Evolutionary conservation across 2,888 invertebrate species (phyloP), one percentile per base, ranked within the genome.

Genomic region (Agriopis marginaria): DNA sequence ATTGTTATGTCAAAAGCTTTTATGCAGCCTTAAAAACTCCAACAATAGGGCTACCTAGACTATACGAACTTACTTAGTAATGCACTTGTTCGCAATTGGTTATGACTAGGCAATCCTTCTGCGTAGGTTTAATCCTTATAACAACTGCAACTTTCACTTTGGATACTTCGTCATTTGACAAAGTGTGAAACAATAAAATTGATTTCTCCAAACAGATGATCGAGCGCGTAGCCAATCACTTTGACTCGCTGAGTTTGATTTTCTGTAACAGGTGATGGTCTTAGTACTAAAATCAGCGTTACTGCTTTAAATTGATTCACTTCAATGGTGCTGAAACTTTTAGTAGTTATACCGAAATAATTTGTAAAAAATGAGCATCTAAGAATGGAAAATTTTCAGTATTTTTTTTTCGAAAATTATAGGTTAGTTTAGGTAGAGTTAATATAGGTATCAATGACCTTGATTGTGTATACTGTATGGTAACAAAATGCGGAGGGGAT

Each of bases 161-260:
- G 12, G 11, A 12, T 10, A 40, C 23, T 54, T 12, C 8, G 9
- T 54, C 9, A 39, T 14, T 39, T 17, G 32, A 39, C 23, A 58
- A 42, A 50, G 40, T 14, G 49, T n/a, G 45, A 49, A 42, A 45
- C 8, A 64, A 56, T 59, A 55, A 50, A 70, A 72, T 74, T 64
- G 32, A 45, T 68, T 74, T 63, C 50, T 23, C 17, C 17, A 67
- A 68, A 61, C 60, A 60, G 53, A 66, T 66, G 45, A 61, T 53
- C 64, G 58, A 69, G 17, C 54, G 73, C 69, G 60, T 63, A 55
- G 8, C 69, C n/a, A 65, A 72, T 74, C 67, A 68, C 66, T 75
- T 71, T 66, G 72, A 63, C 51, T 64, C 56, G 49, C 62, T 66
- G 10, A 66, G 61, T 66, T 53, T 56, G 63, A 65, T 61, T 70